Percentiles rank a stretch among this genome's conserved stretches.
Conservation (phyloP, 2,797 vertebrate genomes). For the Argyrosomus regius region DNA sequence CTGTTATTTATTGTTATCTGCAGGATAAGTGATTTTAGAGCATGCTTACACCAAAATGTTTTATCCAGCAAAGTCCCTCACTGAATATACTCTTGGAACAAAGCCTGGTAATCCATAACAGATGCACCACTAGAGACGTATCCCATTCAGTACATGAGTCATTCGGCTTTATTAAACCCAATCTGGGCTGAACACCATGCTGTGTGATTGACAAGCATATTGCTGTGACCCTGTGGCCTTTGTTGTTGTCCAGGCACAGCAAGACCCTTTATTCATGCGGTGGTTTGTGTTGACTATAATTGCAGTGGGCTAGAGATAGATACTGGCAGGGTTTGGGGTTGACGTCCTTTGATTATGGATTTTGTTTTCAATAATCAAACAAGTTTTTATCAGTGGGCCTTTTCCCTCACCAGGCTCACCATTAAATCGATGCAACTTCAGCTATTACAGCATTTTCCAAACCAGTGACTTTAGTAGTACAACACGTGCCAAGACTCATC, state of each 20-base stretch:
- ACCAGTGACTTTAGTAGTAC: background rate
- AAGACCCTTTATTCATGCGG: conserved; percentile 57
- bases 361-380: conserved; percentile 47
- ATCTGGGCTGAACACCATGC: conserved; percentile 66
- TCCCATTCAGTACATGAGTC: conserved; percentile 71
- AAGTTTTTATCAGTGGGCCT: background rate
- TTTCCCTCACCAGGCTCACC: conserved; percentile 3
- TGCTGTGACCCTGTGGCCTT: conserved; percentile 72
- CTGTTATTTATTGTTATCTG: conserved; percentile 35
- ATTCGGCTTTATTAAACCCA: conserved; percentile 79
- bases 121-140: conserved; percentile 75
- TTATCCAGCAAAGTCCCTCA: conserved; percentile 59
- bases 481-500: background rate
- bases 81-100: conserved; percentile 75
- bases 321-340: conserved; percentile 21
- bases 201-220: conserved; percentile 83
- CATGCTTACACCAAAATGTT: conserved; percentile 56
- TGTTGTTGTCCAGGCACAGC: conserved; percentile 67
- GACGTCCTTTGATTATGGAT: conserved; percentile 51
- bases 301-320: conserved; percentile 31
- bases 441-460: background rate
- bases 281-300: conserved; percentile 56
- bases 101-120: conserved; percentile 84
- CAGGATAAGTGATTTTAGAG: conserved; percentile 64
- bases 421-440: background rate